Percentiles rank a stretch among this genome's conserved stretches.
Conservation (phyloP, 2,888 invertebrate species). For the Drepana falcataria region DNA sequence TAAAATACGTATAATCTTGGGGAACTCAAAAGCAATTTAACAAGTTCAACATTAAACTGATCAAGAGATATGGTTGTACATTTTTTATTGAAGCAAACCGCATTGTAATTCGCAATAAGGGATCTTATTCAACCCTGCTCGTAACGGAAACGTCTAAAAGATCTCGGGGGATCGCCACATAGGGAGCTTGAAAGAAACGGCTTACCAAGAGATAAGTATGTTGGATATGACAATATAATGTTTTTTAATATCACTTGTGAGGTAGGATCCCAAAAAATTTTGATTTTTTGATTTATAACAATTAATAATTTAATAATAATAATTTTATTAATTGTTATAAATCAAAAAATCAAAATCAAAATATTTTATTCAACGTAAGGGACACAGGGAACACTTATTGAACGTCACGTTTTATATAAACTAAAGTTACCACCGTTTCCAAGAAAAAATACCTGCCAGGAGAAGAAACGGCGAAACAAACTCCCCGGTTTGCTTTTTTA, state of each 20-base stretch:
- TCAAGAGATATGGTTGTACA: slow-evolving; percentile 41
- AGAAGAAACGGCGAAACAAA: no score
- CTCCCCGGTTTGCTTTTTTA: no score
- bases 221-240: background rate
- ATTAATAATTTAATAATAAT: no score
- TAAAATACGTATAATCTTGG: no score
- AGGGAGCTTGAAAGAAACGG: slow-evolving; percentile 8
- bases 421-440: no score
- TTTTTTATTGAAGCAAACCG: slow-evolving; percentile 36
- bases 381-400: no score
- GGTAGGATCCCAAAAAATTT: background rate
- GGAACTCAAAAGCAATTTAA: background rate
- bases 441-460: no score
- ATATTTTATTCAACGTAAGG: no score
- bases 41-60: slow-evolving; percentile 19
- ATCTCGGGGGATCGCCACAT: slow-evolving; percentile 29
- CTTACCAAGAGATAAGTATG: background rate
- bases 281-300: background rate
- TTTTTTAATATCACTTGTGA: no score
- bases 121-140: slow-evolving; percentile 20
- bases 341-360: no score
- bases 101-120: slow-evolving; percentile 32
- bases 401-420: no score
- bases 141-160: slow-evolving; percentile 37
- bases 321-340: no score